Base-by-base conservation (phyloP, 2,888 invertebrate genomes). In the Dryococelus australis region DNA sequence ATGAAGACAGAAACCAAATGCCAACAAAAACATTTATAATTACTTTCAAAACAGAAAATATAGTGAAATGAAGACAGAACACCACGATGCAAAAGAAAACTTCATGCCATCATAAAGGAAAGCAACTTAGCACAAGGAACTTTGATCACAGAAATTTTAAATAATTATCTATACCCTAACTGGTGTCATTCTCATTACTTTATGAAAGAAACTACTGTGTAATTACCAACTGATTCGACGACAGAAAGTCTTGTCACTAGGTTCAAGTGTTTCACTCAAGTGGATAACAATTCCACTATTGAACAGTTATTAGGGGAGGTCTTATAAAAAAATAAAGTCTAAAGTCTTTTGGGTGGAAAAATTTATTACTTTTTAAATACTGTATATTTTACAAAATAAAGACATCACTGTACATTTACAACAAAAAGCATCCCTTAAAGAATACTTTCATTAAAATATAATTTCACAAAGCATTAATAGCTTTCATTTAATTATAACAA, bases 361-460 rank as follows among this genome's bases (percentile, higher is more conserved):
- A 85, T 88, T 88, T 88, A 87, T 88, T 88, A 85, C 79, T 84
- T 81, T 85, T 89, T 87, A 88, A 87, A 89, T 87, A 87, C 87
- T 87, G 65, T 65, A 65, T 65, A 88, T 87, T 86, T 89, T 88
- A 89, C 89, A 89, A 88, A 88, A 87, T 83, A 43, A 83, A 43
- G 83, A 83, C 83, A 83, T 28, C 83, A 28, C 35, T 87, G 65
- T 87, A 88, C 87, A 87, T 87, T 81, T 87, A 88, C 88, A 88
- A 87, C 85, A 88, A 87, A 43, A 87, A 83, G 83, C 35, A 83
- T 83, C 43, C 35, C 83, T 83, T 83, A 83, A 28, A 20, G 83
- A 83, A 83, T 83, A 83, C 83, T 83, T 83, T 83, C 28, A 65
- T 65, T 83, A 83, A 83, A 35, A 83, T 83, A 83, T 83, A 83